Evolutionary conservation across 2,797 vertebrate species (phyloP).

Genomic region (Syngnathus acus): DNA sequence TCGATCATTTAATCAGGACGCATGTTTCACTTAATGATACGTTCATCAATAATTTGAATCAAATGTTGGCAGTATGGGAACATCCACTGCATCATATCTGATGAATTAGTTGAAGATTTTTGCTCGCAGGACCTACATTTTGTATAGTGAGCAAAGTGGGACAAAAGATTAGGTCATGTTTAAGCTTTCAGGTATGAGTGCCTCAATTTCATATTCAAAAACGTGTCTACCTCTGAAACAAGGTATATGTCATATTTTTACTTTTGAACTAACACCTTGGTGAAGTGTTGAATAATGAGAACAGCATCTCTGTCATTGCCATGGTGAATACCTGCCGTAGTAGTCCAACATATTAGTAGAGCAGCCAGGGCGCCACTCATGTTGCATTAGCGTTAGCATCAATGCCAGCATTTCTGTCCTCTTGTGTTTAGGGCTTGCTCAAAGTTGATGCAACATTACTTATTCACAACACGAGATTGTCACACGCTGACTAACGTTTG

Average conservation of each 20-base stretch:
- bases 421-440: no score
- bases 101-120: background rate
- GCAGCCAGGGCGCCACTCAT: no score
- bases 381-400: no score
- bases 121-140: background rate
- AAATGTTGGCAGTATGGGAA: background rate
- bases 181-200: background rate
- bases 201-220: background rate
- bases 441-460: no score
- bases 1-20: constrained; percentile 17
- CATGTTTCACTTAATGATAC: background rate
- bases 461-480: background rate
- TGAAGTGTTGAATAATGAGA: no score
- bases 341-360: no score
- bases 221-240: background rate
- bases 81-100: background rate
- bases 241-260: no score
- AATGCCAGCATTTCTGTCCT: no score
- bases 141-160: background rate
- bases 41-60: background rate
- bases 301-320: no score
- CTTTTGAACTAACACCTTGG: no score
- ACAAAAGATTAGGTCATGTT: background rate
- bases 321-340: no score
- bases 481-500: background rate